Percentiles rank a stretch among this genome's conserved stretches.
These are phyloP conservation scores for Ridgeia piscesae DNA, from an alignment of 1,140 invertebrate genomes.

Conservation along the genomic window DNA sequence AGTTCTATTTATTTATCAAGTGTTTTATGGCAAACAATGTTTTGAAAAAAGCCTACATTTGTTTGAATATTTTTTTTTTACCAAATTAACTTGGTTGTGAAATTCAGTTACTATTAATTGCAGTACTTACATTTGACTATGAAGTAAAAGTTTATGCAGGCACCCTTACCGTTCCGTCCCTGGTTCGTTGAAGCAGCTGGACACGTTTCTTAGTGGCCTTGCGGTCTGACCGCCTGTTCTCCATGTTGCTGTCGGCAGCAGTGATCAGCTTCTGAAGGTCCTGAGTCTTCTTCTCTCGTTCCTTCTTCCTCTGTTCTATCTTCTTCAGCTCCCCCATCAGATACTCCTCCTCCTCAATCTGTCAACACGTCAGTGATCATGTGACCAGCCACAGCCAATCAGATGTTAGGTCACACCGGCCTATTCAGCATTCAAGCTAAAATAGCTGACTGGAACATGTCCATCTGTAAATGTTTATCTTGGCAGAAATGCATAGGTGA, in stretches of 20 bases:
- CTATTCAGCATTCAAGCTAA: too few relatives aligned
- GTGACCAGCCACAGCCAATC: too few relatives aligned
- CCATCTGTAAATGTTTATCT: too few relatives aligned
- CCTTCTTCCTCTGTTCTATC: conserved; percentile 96
- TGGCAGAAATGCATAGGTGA: too few relatives aligned
- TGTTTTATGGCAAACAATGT: too few relatives aligned
- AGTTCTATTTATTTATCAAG: too few relatives aligned
- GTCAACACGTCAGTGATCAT: conserved; percentile 13
- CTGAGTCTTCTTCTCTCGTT: conserved; percentile 95
- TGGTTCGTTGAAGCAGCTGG: conserved; percentile 61
- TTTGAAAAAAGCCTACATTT: too few relatives aligned
- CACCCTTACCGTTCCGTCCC: conserved; percentile 50
- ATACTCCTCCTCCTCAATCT: conserved; percentile 95
- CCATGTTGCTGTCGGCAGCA: conserved; percentile 79
- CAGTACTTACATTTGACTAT: background rate
- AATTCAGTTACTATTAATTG: background rate
- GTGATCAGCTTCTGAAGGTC: conserved; percentile 95
- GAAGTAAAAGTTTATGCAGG: background rate
- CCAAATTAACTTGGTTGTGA: background rate
- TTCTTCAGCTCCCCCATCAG: conserved; percentile 88
- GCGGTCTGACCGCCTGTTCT: conserved; percentile 60
- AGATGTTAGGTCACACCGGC: too few relatives aligned
- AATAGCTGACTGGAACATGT: too few relatives aligned
- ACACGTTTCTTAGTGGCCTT: conserved; percentile 56
- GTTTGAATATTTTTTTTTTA: too few relatives aligned